Base-by-base conservation (phyloP, 2,888 invertebrate genomes). In the Trisateles emortualis region DNA sequence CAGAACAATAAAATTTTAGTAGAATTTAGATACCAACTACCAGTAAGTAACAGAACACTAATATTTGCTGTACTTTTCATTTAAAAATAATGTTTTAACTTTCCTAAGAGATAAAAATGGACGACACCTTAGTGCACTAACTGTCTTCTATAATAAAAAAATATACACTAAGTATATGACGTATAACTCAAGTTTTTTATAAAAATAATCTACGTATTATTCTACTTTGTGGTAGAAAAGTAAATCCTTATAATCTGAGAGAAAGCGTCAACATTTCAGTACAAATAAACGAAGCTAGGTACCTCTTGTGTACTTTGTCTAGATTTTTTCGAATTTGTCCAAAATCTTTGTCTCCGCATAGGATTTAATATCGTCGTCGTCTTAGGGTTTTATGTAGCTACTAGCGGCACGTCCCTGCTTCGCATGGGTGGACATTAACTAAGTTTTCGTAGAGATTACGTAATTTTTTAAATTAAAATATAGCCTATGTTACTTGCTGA, bases 221-320 rank as follows among this genome's bases (percentile, higher is more conserved):
- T 48, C 46, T 35, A n/a, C 43, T 17, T 72, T 71, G 64, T 47
- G 59, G 52, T 52, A 60, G 64, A 65, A 58, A 75, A 64, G 73
- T 76, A 78, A 82, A 81, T 81, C 78, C 74, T 68, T 60, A 71
- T 77, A 78, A 81, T 78, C 81, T 77, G 52, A 24, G 64, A 59
- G 65, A 70, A 52, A 58, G 72, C 73, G 76, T 80, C 79, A 74
- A 75, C 81, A 65, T 82, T 78, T 71, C 71, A 61, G 61, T 66
- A 70, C 70, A 72, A 76, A 79, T 64, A 77, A 64, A 59, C 60
- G 68, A 74, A 72, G 69, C 70, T 57, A 70, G 67, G 66, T n/a
- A n/a, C n/a, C n/a, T 67, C 55, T 55, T 52, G 57, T 56, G 49
- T 75, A 55, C 66, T 81, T 72, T 64, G 56, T 65, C 63, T 56